Base-by-base conservation (phyloP, 2,888 invertebrate genomes). In the Apotomis capreana region DNA sequence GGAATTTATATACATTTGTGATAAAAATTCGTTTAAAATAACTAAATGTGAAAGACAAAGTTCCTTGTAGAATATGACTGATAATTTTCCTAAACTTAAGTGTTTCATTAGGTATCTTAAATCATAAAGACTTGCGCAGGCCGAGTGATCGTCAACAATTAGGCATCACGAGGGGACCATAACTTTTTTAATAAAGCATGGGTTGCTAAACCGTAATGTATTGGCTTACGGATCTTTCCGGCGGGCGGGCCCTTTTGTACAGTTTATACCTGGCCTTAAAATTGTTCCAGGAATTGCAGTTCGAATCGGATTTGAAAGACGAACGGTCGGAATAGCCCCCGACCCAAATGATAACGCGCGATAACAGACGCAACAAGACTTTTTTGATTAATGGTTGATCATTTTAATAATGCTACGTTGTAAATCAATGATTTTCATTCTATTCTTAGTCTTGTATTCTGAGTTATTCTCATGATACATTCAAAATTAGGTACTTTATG, bases 191-290 rank as follows among this genome's bases (percentile, higher is more conserved):
- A 44, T 51, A 62, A 8, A 13, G 62, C 40, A n/a, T 12, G 37
- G 26, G n/a, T 58, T n/a, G 60, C 44, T 54, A 26, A 57, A 5
- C 40, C 52, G 12, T n/a, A 52, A 36, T 51, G 10, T 46, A 52
- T 44, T 62, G 55, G 10, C 58, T 63, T 58, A 15, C 15, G 58
- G 44, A 69, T 63, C 51, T 51, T 58, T 36, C 49, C 57, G 36
- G 40, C 54, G 12, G 10, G 13, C 57, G 55, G 68, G n/a, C 44
- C 54, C 67, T 74, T 67, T 62, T 69, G 59, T 68, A 67, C 5
- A 49, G 54, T 69, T 72, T 72, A 57, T 74, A 74, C 74, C 74
- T 74, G 74, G 49, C 44, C 54, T 44, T 54, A 58, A 70, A 63
- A 72, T 57, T 59, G 67, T 74, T 74, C 74, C 69, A 9, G 69